Base-by-base conservation (phyloP, 2,113 vertebrate genomes). In the Uropsilus gracilis region DNA sequence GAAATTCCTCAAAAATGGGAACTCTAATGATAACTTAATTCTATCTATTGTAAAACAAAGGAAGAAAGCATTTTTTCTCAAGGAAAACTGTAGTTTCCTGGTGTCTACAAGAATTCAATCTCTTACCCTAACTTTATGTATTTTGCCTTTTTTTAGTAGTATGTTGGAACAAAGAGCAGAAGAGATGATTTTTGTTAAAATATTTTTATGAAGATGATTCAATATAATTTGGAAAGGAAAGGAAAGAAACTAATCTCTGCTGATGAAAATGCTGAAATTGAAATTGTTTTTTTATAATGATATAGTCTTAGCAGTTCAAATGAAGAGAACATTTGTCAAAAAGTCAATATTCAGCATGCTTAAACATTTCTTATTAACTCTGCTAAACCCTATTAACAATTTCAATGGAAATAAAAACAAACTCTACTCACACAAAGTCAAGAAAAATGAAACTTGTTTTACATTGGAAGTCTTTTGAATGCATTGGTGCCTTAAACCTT, bases 91-190 rank as follows among this genome's bases (percentile, higher is more conserved):
- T 3, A 17, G 20, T 20, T 66, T 11, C 28, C 42, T 55, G 42
- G 22, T 63, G 30, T 4, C 6, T 39, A 44, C 1, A 53, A 2
- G 9, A 84, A 53, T 63, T 59, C 28, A 44, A 12, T 86, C 16
- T 39, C 8, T 59, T 22, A 46, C 2, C 37, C n/a, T 72, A 68
- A 32, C 32, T 42, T 75, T 91, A 46, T 81, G 96, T 89, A 84
- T 94, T 96, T 96, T 94, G 34, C 34, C 59, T 32, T 91, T 32
- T 91, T 91, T 96, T 94, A 96, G 24, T 68, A 96, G 94, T 8
- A 37, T 10, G 16, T 96, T 91, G 37, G 76, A 71, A 89, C 55
- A 87, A 96, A 85, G 3, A 93, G 71, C 39, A 64, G 69, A 94
- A 88, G 68, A 91, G 77, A 77, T 89, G 24, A 92, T 93, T 94